These are phyloP conservation scores for Protomyctophum bolini DNA, from an alignment of 2,113 vertebrate species.

Conservation along the genomic window DNA sequence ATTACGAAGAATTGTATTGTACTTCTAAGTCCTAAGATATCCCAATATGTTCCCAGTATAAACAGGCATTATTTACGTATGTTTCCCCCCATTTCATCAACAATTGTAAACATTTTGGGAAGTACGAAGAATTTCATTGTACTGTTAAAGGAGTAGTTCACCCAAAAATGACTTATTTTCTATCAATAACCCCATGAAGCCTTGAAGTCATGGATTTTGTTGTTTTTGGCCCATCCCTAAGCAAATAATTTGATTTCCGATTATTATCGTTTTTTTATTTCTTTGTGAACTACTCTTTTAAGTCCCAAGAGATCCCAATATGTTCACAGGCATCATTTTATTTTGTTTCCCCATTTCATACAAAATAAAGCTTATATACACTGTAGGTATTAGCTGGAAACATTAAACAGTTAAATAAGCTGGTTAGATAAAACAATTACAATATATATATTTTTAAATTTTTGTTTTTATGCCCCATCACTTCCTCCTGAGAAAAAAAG, in stretches of 20 bases:
- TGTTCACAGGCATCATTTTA: slow-evolving; percentile 79
- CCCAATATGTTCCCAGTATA: too few species aligned
- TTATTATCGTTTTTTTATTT: too few species aligned
- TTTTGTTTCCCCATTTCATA: slow-evolving; percentile 51
- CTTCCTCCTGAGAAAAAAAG: too few species aligned
- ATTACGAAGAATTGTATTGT: slow-evolving; percentile 15
- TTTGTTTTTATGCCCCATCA: background rate
- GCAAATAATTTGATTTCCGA: too few species aligned
- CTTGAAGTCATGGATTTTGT: too few species aligned
- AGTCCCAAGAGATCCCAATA: slow-evolving; percentile 56
- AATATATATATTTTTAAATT: slow-evolving; percentile 76
- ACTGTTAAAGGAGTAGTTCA: background rate
- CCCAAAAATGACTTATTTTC: too few species aligned
- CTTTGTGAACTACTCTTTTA: background rate
- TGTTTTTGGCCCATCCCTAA: too few species aligned
- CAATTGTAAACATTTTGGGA: slow-evolving; percentile 81
- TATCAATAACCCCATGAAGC: too few species aligned
- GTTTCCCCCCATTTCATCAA: background rate
- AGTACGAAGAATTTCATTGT: slow-evolving; percentile 77
- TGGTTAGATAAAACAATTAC: slow-evolving; percentile 77
- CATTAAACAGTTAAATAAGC: slow-evolving; percentile 83
- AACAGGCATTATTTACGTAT: too few species aligned
- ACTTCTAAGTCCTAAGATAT: slow-evolving; percentile 47
- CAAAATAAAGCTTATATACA: slow-evolving; percentile 84
- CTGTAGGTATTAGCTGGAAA: slow-evolving; percentile 82